Percentiles rank a stretch among this genome's conserved stretches.
Evolutionary conservation across 2,797 vertebrate species (phyloP).

Genomic region (Melanotaenia maccullochi): DNA sequence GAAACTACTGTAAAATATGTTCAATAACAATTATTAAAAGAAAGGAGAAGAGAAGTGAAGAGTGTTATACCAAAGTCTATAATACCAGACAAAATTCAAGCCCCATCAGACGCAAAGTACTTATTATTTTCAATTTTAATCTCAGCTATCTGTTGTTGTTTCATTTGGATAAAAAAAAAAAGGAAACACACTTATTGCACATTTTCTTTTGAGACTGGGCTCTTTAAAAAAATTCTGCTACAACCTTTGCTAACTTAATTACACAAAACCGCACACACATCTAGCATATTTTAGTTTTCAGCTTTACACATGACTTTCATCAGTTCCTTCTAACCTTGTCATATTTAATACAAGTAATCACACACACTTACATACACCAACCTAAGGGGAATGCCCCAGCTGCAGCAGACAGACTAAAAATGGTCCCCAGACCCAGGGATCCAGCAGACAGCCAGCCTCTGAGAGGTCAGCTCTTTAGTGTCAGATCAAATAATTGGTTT

Average conservation of each 20-base stretch:
- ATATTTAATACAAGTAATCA: slow-evolving; percentile 12
- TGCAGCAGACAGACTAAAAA: slow-evolving; percentile 13
- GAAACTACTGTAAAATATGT: not conserved
- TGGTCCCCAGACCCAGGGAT: slow-evolving; percentile 15
- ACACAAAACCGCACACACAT: not conserved
- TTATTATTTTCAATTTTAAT: too few relatives aligned
- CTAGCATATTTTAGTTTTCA: too few relatives aligned
- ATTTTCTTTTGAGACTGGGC: not conserved
- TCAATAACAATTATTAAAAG: too few relatives aligned
- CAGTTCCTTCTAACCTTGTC: slow-evolving; percentile 5
- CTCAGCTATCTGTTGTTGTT: not conserved
- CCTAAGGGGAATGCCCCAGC: slow-evolving; percentile 13
- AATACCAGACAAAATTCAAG: not conserved
- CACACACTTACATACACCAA: not conserved
- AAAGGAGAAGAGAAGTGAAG: too few relatives aligned
- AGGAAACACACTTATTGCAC: too few relatives aligned
- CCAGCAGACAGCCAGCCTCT: slow-evolving; percentile 26
- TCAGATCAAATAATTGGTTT: slow-evolving; percentile 72
- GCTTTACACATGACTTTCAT: not conserved
- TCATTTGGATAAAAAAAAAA: not conserved
- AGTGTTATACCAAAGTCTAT: too few relatives aligned
- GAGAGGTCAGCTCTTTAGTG: slow-evolving; percentile 68
- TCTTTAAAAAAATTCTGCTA: not conserved
- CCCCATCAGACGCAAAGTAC: not conserved
- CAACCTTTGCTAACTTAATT: not conserved